Percentiles rank a stretch among this genome's conserved stretches.
These are phyloP conservation scores for Ophioderma brevispina DNA, from an alignment of 35 echinoderm and acorn worm genomes.

Conservation along the genomic window DNA sequence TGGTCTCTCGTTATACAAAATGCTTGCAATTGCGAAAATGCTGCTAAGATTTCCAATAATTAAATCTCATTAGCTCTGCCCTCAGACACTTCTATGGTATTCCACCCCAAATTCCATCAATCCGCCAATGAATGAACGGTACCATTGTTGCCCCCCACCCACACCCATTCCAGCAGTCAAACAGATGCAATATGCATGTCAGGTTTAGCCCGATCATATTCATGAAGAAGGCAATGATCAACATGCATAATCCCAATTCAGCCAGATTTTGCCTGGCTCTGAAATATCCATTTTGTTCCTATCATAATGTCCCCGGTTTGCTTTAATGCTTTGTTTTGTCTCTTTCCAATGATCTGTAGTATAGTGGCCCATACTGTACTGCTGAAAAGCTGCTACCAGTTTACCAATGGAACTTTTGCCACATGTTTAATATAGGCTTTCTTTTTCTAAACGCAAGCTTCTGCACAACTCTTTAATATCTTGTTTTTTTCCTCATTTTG, in stretches of 20 bases:
- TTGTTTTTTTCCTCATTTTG: constrained; percentile 33
- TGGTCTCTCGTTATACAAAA: no score
- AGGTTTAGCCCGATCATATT: constrained; percentile 37
- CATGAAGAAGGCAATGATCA: neutral
- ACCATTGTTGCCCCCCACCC: no score
- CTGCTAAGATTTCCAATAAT: no score
- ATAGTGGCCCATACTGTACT: constrained; percentile 60
- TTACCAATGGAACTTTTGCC: constrained; percentile 66
- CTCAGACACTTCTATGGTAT: no score
- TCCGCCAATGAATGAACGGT: no score
- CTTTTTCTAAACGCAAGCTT: constrained; percentile 2
- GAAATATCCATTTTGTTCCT: constrained; percentile 45
- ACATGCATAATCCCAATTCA: constrained; percentile 57
- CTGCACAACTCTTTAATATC: constrained; percentile 43
- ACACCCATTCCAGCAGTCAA: no score
- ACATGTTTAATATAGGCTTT: constrained; percentile 45
- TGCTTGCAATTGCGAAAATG: no score
- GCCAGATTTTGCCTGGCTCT: constrained; percentile 8
- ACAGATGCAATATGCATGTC: constrained; percentile 31
- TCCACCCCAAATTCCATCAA: no score
- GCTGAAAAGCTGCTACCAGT: constrained; percentile 60
- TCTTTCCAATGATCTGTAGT: constrained; percentile 64
- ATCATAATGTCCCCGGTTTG: constrained; percentile 65
- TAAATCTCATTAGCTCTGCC: no score
- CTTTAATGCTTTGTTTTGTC: constrained; percentile 51